Conservation (phyloP, 2,888 invertebrate species). For the Chymomyza caudatula region DNA sequence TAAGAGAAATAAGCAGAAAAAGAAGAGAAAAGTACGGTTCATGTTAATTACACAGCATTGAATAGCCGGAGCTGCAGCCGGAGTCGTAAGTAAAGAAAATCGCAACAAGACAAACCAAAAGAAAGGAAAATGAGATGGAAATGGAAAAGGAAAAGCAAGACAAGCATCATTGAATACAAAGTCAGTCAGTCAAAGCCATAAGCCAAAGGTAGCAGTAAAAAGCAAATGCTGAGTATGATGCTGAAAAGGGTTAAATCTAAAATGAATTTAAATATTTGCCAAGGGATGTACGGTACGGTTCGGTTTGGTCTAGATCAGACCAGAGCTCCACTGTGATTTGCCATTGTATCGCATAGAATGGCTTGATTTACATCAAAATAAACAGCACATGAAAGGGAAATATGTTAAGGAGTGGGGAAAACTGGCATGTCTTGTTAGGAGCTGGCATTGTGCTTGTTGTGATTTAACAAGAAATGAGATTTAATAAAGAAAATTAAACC, state of each 20-base stretch:
- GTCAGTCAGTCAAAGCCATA: constrained; percentile 16
- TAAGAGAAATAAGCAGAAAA: not conserved
- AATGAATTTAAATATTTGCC: constrained; percentile 61
- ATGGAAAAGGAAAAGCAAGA: not conserved
- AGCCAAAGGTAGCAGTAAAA: constrained; percentile 13
- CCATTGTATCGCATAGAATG: constrained; percentile 29
- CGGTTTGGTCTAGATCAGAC: not conserved
- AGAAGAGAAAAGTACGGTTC: constrained; percentile 18
- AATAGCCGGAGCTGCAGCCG: not conserved
- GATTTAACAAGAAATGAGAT: constrained; percentile 60
- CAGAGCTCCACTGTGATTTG: not conserved
- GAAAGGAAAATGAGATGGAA: not conserved
- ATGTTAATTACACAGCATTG: constrained; percentile 54
- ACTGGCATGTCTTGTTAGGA: not conserved
- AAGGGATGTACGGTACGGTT: constrained; percentile 15
- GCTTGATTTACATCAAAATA: constrained; percentile 60
- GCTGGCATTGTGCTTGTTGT: constrained; percentile 31
- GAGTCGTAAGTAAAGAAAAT: constrained; percentile 14
- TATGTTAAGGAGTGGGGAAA: constrained; percentile 5
- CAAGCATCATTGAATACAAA: constrained; percentile 9
- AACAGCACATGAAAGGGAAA: constrained; percentile 48
- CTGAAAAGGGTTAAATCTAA: constrained; percentile 26
- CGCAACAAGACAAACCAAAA: constrained; percentile 14
- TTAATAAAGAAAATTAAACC: constrained; percentile 61
- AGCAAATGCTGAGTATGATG: constrained; percentile 14